Base-by-base conservation (phyloP, 1,140 invertebrate genomes). In the Araneus ventricosus region DNA sequence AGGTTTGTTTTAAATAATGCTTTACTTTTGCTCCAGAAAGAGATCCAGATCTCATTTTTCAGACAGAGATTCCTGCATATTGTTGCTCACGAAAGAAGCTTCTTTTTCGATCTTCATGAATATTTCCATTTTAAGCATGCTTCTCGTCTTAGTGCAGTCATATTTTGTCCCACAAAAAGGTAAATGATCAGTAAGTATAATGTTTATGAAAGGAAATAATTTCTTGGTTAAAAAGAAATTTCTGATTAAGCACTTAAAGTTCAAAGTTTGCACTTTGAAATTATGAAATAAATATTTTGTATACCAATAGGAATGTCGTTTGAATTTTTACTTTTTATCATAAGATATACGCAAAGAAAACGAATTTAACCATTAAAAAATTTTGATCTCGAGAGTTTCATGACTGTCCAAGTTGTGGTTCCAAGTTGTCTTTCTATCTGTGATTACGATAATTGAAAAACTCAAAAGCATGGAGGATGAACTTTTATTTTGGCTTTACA, bases 1-100 rank as follows among this genome's bases (percentile, higher is more conserved):
- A 30, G 82, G 52, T 84, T 84, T 84, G 82, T 57, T 84, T 84
- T 84, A 84, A 52, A 84, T 84, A 84, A 57, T 57, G 41, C 82
- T 75, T 75, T 57, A 8, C 82, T 20, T 27, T 34, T 27, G 27
- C 10, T 45, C n/a, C 8, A 45, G 82, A 57, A 57, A 84, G 45
- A 30, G 45, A 84, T 84, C 82, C 41, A 24, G 30, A 14, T 84
- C 22, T 84, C 17, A 52, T 52, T 84, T 84, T 84, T 84, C 82
- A 52, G 22, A 17, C 82, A 84, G n/a, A 84, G 24, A 22, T 84
- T 84, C 24, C 22, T 45, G 82, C 45, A 84, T 84, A 84, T 41
- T n/a, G 45, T 27, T n/a, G 4, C 70, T 37, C 30, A 34, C 10
- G 70, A 34, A 84, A 17, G 45, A 84, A 84, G 24, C 24, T 84